A percentile compares a stretch with the other conserved stretches of the same genome.
These are phyloP conservation scores for Pseudonaja textilis DNA, from an alignment of 2,113 vertebrate genomes.

Conservation along the genomic window DNA sequence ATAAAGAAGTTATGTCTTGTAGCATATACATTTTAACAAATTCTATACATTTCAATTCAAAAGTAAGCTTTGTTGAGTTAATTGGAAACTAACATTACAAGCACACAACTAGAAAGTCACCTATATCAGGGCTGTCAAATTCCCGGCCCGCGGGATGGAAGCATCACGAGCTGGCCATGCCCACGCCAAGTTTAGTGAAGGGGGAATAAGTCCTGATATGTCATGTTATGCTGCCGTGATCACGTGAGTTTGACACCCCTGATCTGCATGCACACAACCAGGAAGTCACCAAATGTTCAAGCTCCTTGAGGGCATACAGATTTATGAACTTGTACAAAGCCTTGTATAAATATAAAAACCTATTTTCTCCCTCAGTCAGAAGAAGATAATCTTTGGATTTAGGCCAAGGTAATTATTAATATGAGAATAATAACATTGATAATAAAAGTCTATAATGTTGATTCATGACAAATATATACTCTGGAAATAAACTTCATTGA, in stretches of 20 bases:
- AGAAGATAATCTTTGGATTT: background rate
- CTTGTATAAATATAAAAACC: background rate
- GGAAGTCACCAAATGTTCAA: background rate
- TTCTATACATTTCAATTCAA: background rate
- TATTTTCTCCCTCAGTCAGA: background rate
- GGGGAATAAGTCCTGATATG: no score
- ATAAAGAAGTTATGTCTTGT: background rate
- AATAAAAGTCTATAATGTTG: background rate
- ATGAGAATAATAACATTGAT: background rate
- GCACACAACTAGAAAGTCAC: background rate
- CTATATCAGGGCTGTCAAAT: background rate
- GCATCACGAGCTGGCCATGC: no score
- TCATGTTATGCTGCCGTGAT: no score
- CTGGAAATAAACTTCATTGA: background rate
- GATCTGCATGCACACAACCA: background rate
- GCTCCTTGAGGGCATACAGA: background rate
- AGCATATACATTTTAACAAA: background rate
- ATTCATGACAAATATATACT: background rate
- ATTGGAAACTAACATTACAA: background rate
- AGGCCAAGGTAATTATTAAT: background rate
- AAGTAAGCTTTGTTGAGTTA: background rate
- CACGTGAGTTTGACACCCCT: no score
- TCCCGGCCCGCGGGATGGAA: no score
- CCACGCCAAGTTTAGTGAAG: no score
- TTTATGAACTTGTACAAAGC: background rate